These are phyloP conservation scores for Castor canadensis DNA, from an alignment of 2,113 vertebrate species.

Conservation along the genomic window DNA sequence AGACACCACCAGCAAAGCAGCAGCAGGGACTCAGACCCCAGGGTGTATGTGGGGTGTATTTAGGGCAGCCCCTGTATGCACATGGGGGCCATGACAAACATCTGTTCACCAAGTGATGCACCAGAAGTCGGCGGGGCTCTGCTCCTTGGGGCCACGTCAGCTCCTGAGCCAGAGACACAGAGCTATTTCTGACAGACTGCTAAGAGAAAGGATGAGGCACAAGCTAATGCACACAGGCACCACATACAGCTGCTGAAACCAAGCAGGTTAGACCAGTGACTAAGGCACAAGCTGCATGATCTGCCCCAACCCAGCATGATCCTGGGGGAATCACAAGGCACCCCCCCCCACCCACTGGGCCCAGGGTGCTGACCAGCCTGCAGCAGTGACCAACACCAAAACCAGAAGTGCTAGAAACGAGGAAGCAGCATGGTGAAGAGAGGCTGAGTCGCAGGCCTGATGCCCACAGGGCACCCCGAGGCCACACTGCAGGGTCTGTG, in stretches of 20 bases:
- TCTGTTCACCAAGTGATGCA: accelerated
- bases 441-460: not conserved
- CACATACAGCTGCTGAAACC: no score
- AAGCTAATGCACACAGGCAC: not conserved
- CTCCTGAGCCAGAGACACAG: not conserved
- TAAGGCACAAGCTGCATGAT: not conserved
- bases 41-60: not conserved
- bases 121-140: not conserved
- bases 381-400: not conserved
- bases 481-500: not conserved
- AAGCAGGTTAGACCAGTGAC: not conserved
- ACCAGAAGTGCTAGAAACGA: not conserved
- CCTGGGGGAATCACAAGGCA: not conserved
- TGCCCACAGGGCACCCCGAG: not conserved
- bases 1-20: not conserved
- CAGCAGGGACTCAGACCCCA: not conserved
- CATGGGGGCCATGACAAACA: accelerated
- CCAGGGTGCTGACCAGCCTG: not conserved
- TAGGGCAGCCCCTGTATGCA: not conserved
- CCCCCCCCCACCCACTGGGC: no score
- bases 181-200: not conserved
- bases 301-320: not conserved
- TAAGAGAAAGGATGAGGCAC: not conserved
- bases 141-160: not conserved
- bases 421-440: accelerated